Conservation (phyloP, 2,888 invertebrate genomes). For the Carcina quercana region DNA sequence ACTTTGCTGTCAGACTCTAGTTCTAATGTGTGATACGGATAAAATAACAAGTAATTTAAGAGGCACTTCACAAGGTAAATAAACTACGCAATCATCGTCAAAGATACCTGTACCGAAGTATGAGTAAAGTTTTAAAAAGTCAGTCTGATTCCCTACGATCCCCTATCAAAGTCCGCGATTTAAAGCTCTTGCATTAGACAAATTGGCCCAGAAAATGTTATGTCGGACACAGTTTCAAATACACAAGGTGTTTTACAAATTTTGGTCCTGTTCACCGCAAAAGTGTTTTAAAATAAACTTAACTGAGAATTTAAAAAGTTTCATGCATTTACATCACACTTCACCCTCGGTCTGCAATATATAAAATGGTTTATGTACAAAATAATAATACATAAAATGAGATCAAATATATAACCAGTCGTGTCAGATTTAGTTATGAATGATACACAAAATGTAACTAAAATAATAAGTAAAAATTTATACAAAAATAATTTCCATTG, state of each 20-base stretch:
- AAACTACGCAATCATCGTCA: constrained; percentile 43
- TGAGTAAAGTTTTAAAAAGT: constrained; percentile 61
- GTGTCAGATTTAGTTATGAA: constrained; percentile 38
- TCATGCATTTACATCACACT: constrained; percentile 26
- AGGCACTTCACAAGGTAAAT: constrained; percentile 36
- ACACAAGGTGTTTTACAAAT: constrained; percentile 39
- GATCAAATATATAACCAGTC: constrained; percentile 60
- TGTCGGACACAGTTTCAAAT: constrained; percentile 33
- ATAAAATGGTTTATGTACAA: constrained; percentile 44
- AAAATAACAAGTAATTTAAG: constrained; percentile 8
- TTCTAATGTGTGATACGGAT: too few species aligned
- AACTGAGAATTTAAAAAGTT: constrained; percentile 29
- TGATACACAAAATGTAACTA: constrained; percentile 30
- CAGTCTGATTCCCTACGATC: constrained; percentile 62
- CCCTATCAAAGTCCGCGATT: constrained; percentile 55
- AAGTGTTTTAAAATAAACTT: constrained; percentile 18
- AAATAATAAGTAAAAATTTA: constrained; percentile 28
- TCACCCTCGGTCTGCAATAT: constrained; percentile 35
- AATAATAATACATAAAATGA: constrained; percentile 61
- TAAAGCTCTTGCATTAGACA: constrained; percentile 62
- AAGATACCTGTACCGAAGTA: constrained; percentile 64
- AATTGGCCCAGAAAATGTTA: constrained; percentile 42
- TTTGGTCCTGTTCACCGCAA: constrained; percentile 40
- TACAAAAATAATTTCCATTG: constrained; percentile 29
- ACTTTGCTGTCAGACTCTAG: too few species aligned